Evolutionary conservation across 2,113 vertebrate genomes (phyloP).

Genomic region (Scomber japonicus): DNA sequence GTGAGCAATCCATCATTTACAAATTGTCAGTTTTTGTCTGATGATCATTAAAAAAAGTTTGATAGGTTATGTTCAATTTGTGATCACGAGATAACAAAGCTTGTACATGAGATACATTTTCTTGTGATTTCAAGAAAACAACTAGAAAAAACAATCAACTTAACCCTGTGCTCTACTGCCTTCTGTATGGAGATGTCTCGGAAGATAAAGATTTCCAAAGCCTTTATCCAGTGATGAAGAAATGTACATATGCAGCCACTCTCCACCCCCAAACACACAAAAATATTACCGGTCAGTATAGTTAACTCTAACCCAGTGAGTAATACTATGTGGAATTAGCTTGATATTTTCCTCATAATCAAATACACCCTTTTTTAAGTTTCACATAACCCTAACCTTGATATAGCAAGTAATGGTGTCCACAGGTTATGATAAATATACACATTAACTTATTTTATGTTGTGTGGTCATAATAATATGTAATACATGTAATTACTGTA

Average conservation of each 20-base stretch:
- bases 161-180: conserved; percentile 21
- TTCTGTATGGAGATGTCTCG: conserved; percentile 4
- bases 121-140: not conserved
- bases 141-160: not conserved
- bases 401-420: not conserved
- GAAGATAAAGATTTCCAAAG: conserved; percentile 21
- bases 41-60: conserved; percentile 28
- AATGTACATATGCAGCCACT: conserved; percentile 36
- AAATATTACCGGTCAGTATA: not conserved
- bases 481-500: conserved; percentile 37
- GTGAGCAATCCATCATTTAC: not conserved
- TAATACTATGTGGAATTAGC: not conserved
- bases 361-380: conserved; percentile 24
- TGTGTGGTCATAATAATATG: conserved; percentile 31
- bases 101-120: no score
- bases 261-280: not conserved
- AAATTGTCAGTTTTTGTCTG: not conserved
- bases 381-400: conserved; percentile 5
- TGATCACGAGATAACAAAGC: not conserved
- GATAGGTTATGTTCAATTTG: not conserved
- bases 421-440: conserved; percentile 12
- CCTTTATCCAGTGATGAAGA: conserved; percentile 5
- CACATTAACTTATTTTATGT: conserved; percentile 21
- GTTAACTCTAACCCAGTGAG: not conserved
- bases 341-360: conserved; percentile 23